These are phyloP conservation scores for Dicaeum eximium DNA, from an alignment of 2,113 vertebrate genomes.

Conservation along the genomic window DNA sequence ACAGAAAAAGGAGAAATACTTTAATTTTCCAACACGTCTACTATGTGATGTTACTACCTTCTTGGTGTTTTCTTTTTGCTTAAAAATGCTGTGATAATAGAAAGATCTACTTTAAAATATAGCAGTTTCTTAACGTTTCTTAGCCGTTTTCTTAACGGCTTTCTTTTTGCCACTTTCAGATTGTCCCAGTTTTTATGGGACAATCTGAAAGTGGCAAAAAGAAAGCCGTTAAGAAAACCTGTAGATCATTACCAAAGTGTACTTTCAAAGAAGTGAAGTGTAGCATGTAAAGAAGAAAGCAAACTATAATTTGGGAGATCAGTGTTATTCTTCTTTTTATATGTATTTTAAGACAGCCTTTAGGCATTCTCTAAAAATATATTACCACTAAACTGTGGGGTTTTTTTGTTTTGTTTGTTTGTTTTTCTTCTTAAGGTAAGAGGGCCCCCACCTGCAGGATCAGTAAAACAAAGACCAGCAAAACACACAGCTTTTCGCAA, in stretches of 20 bases:
- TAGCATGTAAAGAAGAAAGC: not conserved
- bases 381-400: not conserved
- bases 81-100: not conserved
- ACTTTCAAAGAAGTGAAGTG: not conserved
- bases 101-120: not conserved
- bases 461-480: conserved; percentile 82
- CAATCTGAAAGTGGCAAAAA: not conserved
- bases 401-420: not conserved
- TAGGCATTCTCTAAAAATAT: not conserved
- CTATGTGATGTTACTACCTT: not conserved
- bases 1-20: not conserved
- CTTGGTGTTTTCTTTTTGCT: not conserved
- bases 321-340: not conserved
- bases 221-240: not conserved
- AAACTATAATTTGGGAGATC: not conserved
- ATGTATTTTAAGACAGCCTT: not conserved
- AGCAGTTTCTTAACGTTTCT: too few species aligned
- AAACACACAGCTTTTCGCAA: conserved; percentile 88
- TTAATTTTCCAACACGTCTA: not conserved
- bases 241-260: not conserved
- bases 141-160: too few species aligned
- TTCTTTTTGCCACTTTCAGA: too few species aligned
- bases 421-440: conserved; percentile 74
- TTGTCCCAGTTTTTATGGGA: not conserved
- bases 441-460: conserved; percentile 86